Conservation (phyloP, 2,888 invertebrate genomes). For the Drosophila flavopinicola region DNA sequence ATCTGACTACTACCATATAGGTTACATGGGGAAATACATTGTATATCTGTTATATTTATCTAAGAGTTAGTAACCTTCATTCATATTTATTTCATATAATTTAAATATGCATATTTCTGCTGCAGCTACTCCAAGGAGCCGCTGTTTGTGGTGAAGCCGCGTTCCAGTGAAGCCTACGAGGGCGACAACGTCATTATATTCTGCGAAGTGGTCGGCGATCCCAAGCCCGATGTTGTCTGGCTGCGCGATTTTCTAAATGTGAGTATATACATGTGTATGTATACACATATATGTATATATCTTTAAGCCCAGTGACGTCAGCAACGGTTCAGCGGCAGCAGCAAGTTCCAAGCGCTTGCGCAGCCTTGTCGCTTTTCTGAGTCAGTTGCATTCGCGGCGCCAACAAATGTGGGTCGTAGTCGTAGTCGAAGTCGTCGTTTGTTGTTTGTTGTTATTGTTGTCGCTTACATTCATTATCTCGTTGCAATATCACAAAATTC, state of each 20-base stretch:
- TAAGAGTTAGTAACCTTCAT: no score
- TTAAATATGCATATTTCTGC: constrained; percentile 27
- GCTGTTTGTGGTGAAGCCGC: constrained; percentile 92
- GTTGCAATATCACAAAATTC: constrained; percentile 45
- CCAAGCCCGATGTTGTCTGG: constrained; percentile 95
- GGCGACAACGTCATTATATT: constrained; percentile 94
- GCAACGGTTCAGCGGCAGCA: constrained; percentile 19
- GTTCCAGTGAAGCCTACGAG: constrained; percentile 92
- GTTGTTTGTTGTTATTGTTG: constrained; percentile 16
- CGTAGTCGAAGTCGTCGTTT: constrained; percentile 12
- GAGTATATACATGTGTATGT: constrained; percentile 74
- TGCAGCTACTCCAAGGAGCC: constrained; percentile 92
- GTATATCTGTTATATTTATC: no score
- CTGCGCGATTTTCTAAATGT: constrained; percentile 94
- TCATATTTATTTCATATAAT: no score
- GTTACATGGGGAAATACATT: no score
- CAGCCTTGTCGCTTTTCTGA: constrained; percentile 25
- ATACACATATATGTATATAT: not conserved
- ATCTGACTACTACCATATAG: no score
- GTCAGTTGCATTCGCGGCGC: constrained; percentile 67
- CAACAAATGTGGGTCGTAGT: constrained; percentile 75
- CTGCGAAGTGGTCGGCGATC: constrained; percentile 95
- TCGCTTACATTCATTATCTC: constrained; percentile 19
- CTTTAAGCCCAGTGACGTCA: constrained; percentile 51
- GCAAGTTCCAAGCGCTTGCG: constrained; percentile 35